These are phyloP conservation scores for Hyphantria cunea DNA, from an alignment of 1,140 invertebrate species.

Conservation along the genomic window DNA sequence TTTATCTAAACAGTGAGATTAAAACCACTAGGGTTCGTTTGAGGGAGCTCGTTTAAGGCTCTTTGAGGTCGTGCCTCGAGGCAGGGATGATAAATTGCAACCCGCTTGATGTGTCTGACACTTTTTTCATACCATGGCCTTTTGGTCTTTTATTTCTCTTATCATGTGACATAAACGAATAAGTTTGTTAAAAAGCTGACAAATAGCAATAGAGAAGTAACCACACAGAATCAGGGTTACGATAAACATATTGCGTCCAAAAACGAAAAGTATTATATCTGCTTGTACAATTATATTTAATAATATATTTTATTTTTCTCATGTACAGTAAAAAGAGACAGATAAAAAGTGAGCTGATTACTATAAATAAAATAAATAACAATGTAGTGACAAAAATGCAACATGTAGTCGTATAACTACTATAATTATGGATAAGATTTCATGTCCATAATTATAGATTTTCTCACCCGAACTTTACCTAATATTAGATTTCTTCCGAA, in stretches of 20 bases:
- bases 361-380: no score
- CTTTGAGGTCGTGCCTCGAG: constrained; percentile 46
- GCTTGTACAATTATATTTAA: no score
- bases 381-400: no score
- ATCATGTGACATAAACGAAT: constrained; percentile 51
- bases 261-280: no score
- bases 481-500: no score
- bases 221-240: constrained; percentile 4
- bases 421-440: no score
- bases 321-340: no score
- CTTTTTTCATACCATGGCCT: constrained; percentile 45
- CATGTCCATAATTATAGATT: no score
- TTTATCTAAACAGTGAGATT: constrained; percentile 57
- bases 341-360: no score
- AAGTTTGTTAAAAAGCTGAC: constrained; percentile 49
- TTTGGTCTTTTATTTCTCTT: constrained; percentile 54
- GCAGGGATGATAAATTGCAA: constrained; percentile 53
- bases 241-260: background rate
- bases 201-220: constrained; percentile 40
- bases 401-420: no score
- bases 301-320: no score
- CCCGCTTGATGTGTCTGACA: constrained; percentile 49
- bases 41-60: constrained; percentile 40
- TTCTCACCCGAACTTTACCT: no score
- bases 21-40: constrained; percentile 50